Evolutionary conservation across 2,888 invertebrate species (phyloP).

Genomic region (Teinopalpus imperialis): DNA sequence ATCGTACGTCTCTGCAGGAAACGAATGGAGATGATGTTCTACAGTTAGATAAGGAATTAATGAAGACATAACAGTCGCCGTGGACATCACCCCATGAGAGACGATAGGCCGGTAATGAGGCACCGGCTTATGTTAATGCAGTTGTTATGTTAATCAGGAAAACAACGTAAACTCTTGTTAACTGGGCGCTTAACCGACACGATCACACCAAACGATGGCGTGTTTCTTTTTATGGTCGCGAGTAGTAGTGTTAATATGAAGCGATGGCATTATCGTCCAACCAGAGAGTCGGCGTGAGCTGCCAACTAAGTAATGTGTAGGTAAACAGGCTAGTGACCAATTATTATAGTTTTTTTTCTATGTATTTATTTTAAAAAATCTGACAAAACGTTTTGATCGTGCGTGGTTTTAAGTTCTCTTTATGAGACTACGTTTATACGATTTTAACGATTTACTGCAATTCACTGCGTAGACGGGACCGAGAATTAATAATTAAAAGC

Average conservation of each 20-base stretch:
- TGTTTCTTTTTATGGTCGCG: neutral
- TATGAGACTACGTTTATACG: too few species aligned
- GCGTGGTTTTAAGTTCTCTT: too few species aligned
- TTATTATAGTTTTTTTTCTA: too few species aligned
- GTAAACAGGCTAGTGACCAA: too few species aligned
- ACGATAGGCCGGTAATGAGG: constrained; percentile 32
- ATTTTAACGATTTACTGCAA: too few species aligned
- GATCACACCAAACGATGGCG: neutral
- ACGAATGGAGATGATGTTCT: constrained; percentile 9
- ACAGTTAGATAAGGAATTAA: constrained; percentile 24
- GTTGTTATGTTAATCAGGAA: constrained; percentile 24
- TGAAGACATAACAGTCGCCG: constrained; percentile 29
- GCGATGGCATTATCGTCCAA: constrained; percentile 2
- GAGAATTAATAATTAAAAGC: too few species aligned
- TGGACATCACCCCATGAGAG: constrained; percentile 30
- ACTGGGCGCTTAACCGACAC: neutral
- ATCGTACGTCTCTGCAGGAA: neutral
- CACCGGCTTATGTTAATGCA: constrained; percentile 22
- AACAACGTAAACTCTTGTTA: constrained; percentile 18
- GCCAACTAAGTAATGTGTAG: too few species aligned
- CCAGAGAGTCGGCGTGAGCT: too few species aligned
- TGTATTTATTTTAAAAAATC: too few species aligned
- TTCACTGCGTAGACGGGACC: too few species aligned
- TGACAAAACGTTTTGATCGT: too few species aligned
- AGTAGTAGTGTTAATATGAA: neutral